A percentile compares a stretch with the other conserved stretches of the same genome.
Conservation (phyloP, 2,888 invertebrate species). For the Drosophila demipolita region DNA sequence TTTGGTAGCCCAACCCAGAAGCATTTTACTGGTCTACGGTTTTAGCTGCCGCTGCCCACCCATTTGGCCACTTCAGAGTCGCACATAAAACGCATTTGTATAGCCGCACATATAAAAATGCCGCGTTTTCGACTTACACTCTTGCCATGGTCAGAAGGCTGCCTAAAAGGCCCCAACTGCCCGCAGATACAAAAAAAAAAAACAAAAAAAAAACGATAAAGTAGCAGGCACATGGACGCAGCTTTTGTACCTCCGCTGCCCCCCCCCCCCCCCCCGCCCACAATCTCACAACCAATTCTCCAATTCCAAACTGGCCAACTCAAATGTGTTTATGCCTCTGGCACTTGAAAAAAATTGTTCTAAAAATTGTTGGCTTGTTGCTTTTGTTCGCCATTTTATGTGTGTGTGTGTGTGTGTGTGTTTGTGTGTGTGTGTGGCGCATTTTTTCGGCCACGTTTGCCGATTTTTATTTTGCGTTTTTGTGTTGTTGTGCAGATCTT, state of each 20-base stretch:
- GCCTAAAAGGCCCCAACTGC: conserved; percentile 61
- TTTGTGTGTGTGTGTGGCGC: conserved; percentile 38
- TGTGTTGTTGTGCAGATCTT: conserved; percentile 35
- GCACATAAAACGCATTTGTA: conserved; percentile 63
- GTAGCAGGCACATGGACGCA: conserved; percentile 48
- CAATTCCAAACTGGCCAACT: conserved; percentile 38
- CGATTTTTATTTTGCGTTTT: conserved; percentile 30
- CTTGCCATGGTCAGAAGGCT: conserved; percentile 49
- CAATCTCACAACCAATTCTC: background rate
- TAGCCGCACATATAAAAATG: conserved; percentile 48
- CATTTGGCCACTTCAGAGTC: conserved; percentile 50
- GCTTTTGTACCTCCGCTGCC: conserved; percentile 21
- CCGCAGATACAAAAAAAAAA: conserved; percentile 34
- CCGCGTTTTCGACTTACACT: conserved; percentile 64
- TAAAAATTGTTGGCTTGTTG: conserved; percentile 74
- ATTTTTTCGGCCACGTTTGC: conserved; percentile 50
- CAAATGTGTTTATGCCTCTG: conserved; percentile 66
- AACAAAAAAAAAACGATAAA: conserved; percentile 47
- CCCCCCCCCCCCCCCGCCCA: background rate
- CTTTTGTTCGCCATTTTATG: conserved; percentile 76
- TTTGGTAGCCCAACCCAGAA: conserved; percentile 1
- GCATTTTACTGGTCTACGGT: conserved; percentile 4
- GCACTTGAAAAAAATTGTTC: conserved; percentile 73
- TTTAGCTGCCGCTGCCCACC: conserved; percentile 3
- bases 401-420: background rate